A percentile compares a stretch with the other conserved stretches of the same genome.
Conservation (phyloP, 2,797 vertebrate species). For the Mus spretus region DNA sequence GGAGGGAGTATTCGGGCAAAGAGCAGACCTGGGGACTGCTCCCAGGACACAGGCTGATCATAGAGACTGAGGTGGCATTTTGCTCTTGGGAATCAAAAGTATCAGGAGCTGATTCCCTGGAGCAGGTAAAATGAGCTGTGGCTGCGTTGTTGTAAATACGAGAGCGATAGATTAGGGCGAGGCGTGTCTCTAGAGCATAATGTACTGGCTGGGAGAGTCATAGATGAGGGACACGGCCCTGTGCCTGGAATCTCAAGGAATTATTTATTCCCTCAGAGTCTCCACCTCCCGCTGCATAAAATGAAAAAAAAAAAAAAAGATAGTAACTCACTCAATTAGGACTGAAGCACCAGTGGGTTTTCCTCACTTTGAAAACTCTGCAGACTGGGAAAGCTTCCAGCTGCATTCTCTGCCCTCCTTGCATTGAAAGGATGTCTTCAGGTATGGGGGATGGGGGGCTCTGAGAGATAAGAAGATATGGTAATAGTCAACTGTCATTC, state of each 20-base stretch:
- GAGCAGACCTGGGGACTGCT: neutral
- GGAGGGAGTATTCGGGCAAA: neutral
- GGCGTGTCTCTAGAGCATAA: conserved; percentile 49
- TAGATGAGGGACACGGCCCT: neutral
- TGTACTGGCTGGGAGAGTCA: neutral
- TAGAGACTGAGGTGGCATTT: conserved; percentile 72
- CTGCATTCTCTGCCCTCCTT: neutral
- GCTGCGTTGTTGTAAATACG: conserved; percentile 77
- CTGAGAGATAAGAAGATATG: neutral
- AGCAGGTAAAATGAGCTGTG: conserved; percentile 60
- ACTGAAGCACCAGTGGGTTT: conserved; percentile 1
- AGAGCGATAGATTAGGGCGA: conserved; percentile 73
- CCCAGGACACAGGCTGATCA: conserved; percentile 66
- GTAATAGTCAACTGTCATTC: neutral
- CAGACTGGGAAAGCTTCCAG: neutral
- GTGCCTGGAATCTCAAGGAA: conserved; percentile 38
- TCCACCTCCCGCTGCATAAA: conserved; percentile 38
- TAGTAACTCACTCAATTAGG: conserved; percentile 53
- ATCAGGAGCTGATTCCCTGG: conserved; percentile 76
- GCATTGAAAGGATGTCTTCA: neutral
- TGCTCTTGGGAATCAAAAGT: conserved; percentile 79
- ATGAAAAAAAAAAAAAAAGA: neutral
- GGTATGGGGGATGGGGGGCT: neutral
- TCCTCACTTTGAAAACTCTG: neutral
- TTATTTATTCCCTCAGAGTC: conserved; percentile 44